Evolutionary conservation across 1,140 invertebrate genomes (phyloP), one percentile per base, ranked within the genome.

Genomic region (Tachypleus tridentatus): DNA sequence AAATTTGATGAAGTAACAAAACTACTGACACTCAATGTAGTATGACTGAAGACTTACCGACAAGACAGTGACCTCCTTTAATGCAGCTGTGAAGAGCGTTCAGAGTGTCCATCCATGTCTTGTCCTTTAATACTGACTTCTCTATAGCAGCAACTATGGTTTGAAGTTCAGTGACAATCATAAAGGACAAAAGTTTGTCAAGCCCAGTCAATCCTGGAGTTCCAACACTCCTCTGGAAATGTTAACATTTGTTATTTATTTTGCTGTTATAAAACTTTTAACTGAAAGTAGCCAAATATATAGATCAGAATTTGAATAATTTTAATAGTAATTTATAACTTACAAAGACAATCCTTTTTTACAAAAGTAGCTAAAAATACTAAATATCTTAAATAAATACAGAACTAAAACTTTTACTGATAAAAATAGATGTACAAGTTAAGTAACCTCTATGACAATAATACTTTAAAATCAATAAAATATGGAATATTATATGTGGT

Each of bases 171-270:
- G 86, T 85, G 48, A 88, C 85, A 65, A 94, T 86, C 83, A 93
- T 92, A 75, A 92, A 91, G 1, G 86, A 88, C 67, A 95, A 84
- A 10, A 98, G 78, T 68, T 88, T 85, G 74, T 97, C 91, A 4
- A 98, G 76, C 2, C 94, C 93, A 57, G 88, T 86, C 58, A 98
- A 77, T 52, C 94, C 95, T 51, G 90, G 86, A 7, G 88, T 86
- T 64, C 90, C 89, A 59, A 98, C 84, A 11, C 89, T 87, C 72
- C 73, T 74, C 78, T 81, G 71, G n/a, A 72, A 74, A 50, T 5
- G 29, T 29, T 29, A 29, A 29, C 29, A 29, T 29, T 29, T 29
- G 29, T 29, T 29, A 29, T 29, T 29, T 29, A 29, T 29, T 29
- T 29, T 29, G 29, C 29, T 29, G 29, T 29, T 29, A 29, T 2